Conservation (phyloP, 2,888 invertebrate genomes). For the Cheilosia impressa region DNA sequence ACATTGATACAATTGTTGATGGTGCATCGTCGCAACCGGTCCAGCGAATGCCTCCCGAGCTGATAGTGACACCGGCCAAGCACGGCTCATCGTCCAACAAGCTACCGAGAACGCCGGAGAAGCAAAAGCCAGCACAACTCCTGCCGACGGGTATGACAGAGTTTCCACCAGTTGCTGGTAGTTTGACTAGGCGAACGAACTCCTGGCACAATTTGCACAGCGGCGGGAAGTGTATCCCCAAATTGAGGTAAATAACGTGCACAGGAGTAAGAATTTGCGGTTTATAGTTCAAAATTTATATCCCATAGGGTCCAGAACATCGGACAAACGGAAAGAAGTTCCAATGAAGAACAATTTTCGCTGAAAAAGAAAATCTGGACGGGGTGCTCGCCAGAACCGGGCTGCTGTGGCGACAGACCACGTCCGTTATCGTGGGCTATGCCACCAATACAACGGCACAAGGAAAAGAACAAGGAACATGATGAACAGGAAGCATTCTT, state of each 20-base stretch:
- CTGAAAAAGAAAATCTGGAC: conserved; percentile 91
- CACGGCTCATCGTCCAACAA: conserved; percentile 25
- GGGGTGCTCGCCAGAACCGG: conserved; percentile 84
- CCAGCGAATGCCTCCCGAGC: conserved; percentile 83
- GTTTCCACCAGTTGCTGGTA: conserved; percentile 77
- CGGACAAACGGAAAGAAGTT: conserved; percentile 67
- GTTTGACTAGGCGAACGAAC: conserved; percentile 79
- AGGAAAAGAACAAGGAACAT: conserved; percentile 78
- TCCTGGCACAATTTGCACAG: conserved; percentile 82
- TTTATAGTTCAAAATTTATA: not conserved
- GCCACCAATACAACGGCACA: conserved; percentile 84
- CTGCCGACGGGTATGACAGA: conserved; percentile 71
- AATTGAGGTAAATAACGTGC: conserved; percentile 74
- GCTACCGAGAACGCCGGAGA: conserved; percentile 29
- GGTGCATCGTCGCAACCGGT: conserved; percentile 76
- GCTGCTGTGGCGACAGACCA: conserved; percentile 54
- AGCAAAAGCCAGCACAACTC: conserved; percentile 28
- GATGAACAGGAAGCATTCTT: conserved; percentile 84
- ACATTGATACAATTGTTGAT: conserved; percentile 79
- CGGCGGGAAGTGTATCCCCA: conserved; percentile 76
- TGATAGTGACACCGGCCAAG: conserved; percentile 83
- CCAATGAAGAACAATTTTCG: conserved; percentile 85
- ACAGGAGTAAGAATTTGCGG: not conserved
- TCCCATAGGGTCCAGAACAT: conserved; percentile 75
- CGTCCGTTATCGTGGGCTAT: conserved; percentile 88